Evolutionary conservation across 2,888 invertebrate species (phyloP).

Genomic region (Sarcophaga rosellei): DNA sequence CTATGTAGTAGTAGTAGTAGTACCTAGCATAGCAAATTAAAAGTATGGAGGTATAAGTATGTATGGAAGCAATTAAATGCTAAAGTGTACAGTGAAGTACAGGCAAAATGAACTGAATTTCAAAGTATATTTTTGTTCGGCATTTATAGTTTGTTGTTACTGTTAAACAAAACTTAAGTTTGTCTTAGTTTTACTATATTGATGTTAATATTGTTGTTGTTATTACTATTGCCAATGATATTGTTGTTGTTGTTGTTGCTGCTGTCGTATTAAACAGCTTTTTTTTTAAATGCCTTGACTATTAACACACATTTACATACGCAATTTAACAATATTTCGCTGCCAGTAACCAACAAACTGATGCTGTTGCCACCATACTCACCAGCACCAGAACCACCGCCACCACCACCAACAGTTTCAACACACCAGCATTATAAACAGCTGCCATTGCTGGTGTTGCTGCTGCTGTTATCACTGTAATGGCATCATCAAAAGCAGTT

Average conservation of each 20-base stretch:
- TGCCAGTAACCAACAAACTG: conserved; percentile 18
- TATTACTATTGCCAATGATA: neutral
- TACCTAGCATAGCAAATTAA: neutral
- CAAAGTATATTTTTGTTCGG: neutral
- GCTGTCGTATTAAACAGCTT: conserved; percentile 54
- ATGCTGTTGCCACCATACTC: neutral
- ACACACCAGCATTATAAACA: neutral
- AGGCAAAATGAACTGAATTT: neutral
- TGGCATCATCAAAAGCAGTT: conserved; percentile 24
- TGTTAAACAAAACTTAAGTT: conserved; percentile 13
- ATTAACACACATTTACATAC: conserved; percentile 62
- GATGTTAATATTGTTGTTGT: conserved; percentile 5
- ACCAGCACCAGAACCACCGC: conserved; percentile 2
- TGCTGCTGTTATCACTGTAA: neutral
- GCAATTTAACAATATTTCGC: conserved; percentile 62
- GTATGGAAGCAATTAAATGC: neutral
- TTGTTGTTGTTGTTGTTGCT: conserved; percentile 2
- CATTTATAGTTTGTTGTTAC: no score
- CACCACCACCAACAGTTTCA: neutral
- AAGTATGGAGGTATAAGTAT: neutral
- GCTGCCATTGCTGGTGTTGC: no score
- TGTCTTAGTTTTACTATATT: conserved; percentile 6
- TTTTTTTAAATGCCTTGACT: conserved; percentile 63
- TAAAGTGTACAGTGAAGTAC: neutral
- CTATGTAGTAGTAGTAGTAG: no score